Evolutionary conservation across 2,888 invertebrate genomes (phyloP).

Genomic region (Nephrotoma guestfalica): DNA sequence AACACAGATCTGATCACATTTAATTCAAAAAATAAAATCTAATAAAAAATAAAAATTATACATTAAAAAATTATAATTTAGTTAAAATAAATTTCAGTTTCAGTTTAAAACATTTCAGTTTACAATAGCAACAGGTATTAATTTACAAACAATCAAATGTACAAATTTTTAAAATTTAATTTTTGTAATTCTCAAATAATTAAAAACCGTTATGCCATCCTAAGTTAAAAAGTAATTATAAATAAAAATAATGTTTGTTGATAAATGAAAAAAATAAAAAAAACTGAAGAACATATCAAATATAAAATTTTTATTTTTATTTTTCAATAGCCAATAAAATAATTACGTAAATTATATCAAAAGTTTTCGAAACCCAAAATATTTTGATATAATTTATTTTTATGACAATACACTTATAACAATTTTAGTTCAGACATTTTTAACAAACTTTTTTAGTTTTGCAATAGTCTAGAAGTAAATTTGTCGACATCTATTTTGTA

Average conservation of each 20-base stretch:
- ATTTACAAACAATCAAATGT: background rate
- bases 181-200: slow-evolving; percentile 2
- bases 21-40: too few species aligned
- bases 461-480: slow-evolving; percentile 28
- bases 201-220: background rate
- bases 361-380: background rate
- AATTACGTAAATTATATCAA: background rate
- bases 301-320: background rate
- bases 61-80: background rate
- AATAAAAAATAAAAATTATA: background rate
- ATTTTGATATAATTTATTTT: background rate
- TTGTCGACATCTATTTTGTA: background rate
- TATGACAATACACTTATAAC: background rate
- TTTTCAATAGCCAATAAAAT: background rate
- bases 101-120: background rate
- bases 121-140: background rate
- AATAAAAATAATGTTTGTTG: background rate
- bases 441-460: slow-evolving; percentile 20
- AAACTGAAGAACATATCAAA: background rate
- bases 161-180: slow-evolving; percentile 1
- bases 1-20: background rate
- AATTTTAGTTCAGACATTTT: background rate
- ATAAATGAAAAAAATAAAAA: background rate
- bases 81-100: background rate
- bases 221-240: background rate